Base-by-base conservation (phyloP, 2,797 vertebrate species). In the Bufotes viridis region DNA sequence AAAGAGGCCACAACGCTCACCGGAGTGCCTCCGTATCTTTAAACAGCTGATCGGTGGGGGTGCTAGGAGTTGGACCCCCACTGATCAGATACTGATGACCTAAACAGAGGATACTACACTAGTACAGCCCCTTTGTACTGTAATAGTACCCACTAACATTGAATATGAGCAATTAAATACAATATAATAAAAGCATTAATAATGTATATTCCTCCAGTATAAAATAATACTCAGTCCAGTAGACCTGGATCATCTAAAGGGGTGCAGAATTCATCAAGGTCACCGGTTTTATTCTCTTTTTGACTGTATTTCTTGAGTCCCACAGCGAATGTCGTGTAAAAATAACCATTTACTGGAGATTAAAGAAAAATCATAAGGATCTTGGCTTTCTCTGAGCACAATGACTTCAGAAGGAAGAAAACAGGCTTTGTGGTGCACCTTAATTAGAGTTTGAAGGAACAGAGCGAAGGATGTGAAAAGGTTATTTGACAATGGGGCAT, bases 401-500 rank as follows among this genome's bases (percentile, higher is more conserved):
- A 78, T 20, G 22, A 26, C 74, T 85, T 67, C 60, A 51, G 26
- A 24, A 55, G n/a, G 60, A 67, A 78, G n/a, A 67, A 24, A 65
- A 17, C 60, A 6, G 72, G 42, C 42, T 53, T 78, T 78, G 65
- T 65, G 58, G 49, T 53, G 74, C 42, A 20, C 60, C 70, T 78
- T 87, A 55, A 75, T 87, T 87, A 65, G n/a, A 34, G 69, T 82
- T 76, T 49, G 57, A 42, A 76, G 58, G 51, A 87, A 34, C 42
- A 78, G 20, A 82, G 15, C 65, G 24, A n/a, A 65, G 57, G 75
- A 24, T 18, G 58, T 55, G 76, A 84, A 42, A 80, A 79, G 65
- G 58, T 81, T 85, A 63, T 81, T 65, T 75, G 57, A 75, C 82
- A 75, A 55, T 42, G 78, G 61, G 78, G 34, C 26, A 65, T 17